phyloP scores from a whole-genome alignment of 2,797 vertebrate genomes.

The Anguilla megastoma region DNA sequence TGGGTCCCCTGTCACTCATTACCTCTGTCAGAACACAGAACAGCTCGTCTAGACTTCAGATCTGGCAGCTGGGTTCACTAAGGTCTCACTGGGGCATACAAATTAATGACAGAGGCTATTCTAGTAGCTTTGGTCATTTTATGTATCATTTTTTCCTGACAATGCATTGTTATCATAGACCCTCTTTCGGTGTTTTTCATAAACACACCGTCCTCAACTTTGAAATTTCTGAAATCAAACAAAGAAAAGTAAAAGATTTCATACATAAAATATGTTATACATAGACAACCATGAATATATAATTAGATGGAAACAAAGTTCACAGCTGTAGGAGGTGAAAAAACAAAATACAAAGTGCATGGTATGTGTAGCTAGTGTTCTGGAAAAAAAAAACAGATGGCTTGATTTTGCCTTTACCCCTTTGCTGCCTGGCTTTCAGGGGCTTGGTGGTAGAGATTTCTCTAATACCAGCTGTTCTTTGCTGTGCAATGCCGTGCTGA shows the following conservation, averaged over 20 bases:
- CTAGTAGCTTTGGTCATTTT: neutral
- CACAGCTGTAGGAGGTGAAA: neutral
- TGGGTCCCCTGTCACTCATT: neutral
- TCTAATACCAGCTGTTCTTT: constrained; percentile 1
- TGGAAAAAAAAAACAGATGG: neutral
- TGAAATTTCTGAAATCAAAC: neutral
- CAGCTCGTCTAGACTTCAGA: neutral
- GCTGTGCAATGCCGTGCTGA: neutral
- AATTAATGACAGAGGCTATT: constrained; percentile 2
- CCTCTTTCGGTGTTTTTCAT: neutral
- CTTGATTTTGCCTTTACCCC: neutral
- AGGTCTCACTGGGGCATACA: neutral
- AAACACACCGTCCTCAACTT: neutral
- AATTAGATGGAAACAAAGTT: neutral
- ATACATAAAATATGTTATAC: neutral
- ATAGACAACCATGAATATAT: neutral
- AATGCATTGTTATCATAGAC: neutral
- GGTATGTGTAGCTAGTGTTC: neutral
- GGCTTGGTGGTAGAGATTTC: neutral
- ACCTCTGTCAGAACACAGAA: neutral
- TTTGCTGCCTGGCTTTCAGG: neutral
- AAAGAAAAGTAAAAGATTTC: neutral
- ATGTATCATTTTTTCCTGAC: neutral
- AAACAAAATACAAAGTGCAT: neutral
- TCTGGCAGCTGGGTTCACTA: neutral